Base-by-base conservation (phyloP, 2,113 vertebrate species). In the Abramis brama region DNA sequence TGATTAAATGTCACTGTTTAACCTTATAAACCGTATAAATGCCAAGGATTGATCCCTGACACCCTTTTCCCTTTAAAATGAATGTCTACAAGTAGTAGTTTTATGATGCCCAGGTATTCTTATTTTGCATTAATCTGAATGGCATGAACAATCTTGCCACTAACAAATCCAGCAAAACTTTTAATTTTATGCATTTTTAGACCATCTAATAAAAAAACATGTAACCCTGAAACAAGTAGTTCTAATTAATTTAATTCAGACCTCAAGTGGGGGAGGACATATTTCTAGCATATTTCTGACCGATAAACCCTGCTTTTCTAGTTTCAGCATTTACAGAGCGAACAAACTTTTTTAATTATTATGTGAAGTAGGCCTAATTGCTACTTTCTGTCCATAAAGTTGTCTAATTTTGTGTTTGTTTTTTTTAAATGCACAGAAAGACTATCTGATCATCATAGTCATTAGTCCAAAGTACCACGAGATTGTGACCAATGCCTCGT, bases 381-480 rank as follows among this genome's bases (percentile, higher is more conserved):
- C 23, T 43, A 21, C 36, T 39, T 73, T 23, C 2, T 59, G 12
- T 66, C 25, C 23, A 4, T 66, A 43, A 21, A 27, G 70, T 66
- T 82, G 39, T 10, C 45, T 82, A 25, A 66, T 50, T 52, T 66
- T 30, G 19, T 68, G 74, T 36, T 62, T 50, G 27, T 36, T 68
- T 11, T 52, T 12, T 12, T 39, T 17, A 1, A 52, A 36, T 9
- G 27, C 19, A 36, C 59, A 96, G 95, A 96, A 95, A 88, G 95
- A 95, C 64, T 96, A 95, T 79, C 87, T 96, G 90, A 96, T 96
- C 88, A 96, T 96, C 90, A 95, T 96, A 87, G 93, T 95, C 88
- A 95, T 96, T 93, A 96, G 95, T 75, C 95, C 95, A 4, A 96
- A 96, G 88, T 96, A 96, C 91, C 91, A 93, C 2, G 91, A 95